phyloP scores from a whole-genome alignment of 2,113 vertebrate genomes.

The Tylochromis polylepis region DNA sequence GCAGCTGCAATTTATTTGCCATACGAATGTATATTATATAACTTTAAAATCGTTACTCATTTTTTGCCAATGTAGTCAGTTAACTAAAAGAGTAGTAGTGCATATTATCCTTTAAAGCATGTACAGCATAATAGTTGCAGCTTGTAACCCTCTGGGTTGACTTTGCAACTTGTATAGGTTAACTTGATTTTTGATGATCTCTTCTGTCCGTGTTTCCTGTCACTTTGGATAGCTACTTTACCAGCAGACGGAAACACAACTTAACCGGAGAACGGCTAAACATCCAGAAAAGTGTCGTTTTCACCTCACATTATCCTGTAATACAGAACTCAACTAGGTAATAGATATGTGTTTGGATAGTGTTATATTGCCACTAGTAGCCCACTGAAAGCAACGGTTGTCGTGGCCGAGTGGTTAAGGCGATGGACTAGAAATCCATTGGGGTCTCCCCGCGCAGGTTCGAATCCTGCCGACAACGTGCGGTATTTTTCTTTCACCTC shows the following conservation, averaged over 20 bases:
- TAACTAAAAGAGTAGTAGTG: neutral
- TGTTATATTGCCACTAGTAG: accelerated
- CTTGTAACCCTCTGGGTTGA: neutral
- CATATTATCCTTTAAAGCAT: neutral
- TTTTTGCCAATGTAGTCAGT: neutral
- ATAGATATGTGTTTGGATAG: neutral
- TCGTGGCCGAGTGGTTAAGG: conserved; percentile 76
- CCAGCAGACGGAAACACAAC: neutral
- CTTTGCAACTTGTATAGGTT: neutral
- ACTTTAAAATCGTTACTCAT: neutral
- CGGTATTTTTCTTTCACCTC: accelerated
- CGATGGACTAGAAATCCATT: conserved; percentile 95
- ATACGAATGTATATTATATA: neutral
- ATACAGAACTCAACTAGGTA: neutral
- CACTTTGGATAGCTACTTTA: neutral
- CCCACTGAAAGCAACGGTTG: accelerated
- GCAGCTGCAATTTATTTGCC: neutral
- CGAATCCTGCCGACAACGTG: conserved; percentile 97
- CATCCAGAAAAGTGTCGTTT: neutral
- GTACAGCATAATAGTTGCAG: neutral
- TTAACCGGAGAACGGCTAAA: neutral
- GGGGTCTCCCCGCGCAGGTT: conserved; percentile 94
- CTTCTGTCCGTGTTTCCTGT: neutral
- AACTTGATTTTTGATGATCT: neutral
- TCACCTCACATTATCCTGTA: neutral